Conservation (phyloP, 2,888 invertebrate genomes). For the Cataglyphis livida region DNA sequence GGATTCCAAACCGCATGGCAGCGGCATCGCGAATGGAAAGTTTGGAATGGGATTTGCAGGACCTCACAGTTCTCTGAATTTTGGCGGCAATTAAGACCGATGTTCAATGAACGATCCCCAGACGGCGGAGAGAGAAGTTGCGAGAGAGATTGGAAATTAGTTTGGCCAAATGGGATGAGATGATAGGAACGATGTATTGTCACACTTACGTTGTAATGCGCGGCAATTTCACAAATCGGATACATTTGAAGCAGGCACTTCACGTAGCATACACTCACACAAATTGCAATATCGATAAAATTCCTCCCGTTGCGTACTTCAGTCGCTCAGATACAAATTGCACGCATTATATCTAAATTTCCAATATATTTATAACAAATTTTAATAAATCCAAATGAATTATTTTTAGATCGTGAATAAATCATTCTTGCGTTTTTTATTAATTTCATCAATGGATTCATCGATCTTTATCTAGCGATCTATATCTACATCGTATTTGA, state of each 20-base stretch:
- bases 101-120: conserved; percentile 40
- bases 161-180: neutral
- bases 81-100: conserved; percentile 38
- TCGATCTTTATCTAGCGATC: neutral
- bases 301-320: conserved; percentile 16
- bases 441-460: neutral
- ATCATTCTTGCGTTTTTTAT: conserved; percentile 1
- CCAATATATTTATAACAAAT: neutral
- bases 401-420: neutral
- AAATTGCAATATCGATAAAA: conserved; percentile 27
- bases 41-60: conserved; percentile 59
- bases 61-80: conserved; percentile 39
- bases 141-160: conserved; percentile 38
- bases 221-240: neutral
- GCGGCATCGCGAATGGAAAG: conserved; percentile 53
- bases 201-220: conserved; percentile 10
- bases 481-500: neutral
- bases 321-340: neutral
- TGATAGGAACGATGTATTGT: conserved; percentile 4
- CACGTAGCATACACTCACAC: neutral
- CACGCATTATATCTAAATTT: conserved; percentile 26
- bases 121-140: conserved; percentile 21
- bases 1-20: conserved; percentile 62
- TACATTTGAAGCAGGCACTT: neutral
- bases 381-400: conserved; percentile 7